Percentiles rank a stretch among this genome's conserved stretches.
Conservation (phyloP, 2,888 invertebrate species). For the Tachina grossa region DNA sequence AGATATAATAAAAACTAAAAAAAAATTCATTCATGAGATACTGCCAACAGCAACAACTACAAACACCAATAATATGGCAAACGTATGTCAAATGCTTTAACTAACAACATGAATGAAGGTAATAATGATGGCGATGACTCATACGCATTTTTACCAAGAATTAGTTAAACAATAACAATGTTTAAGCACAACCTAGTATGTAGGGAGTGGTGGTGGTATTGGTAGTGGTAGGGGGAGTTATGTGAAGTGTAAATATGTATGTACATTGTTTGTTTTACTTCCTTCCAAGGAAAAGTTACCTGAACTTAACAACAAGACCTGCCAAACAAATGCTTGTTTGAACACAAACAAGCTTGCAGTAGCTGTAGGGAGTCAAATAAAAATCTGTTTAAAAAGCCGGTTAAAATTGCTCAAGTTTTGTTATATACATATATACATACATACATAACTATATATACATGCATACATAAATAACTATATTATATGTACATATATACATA, state of each 20-base stretch:
- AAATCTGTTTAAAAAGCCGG: not conserved
- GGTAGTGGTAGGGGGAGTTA: not conserved
- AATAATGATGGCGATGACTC: slow-evolving; percentile 58
- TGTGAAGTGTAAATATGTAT: not conserved
- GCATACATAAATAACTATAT: too few relatives aligned
- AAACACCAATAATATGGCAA: slow-evolving; percentile 33
- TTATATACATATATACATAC: too few relatives aligned
- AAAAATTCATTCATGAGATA: slow-evolving; percentile 62
- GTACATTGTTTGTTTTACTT: slow-evolving; percentile 7
- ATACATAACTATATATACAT: too few relatives aligned
- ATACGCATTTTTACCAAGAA: slow-evolving; percentile 68
- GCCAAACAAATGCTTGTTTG: slow-evolving; percentile 28
- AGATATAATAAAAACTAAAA: not conserved
- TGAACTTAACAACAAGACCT: slow-evolving; percentile 20
- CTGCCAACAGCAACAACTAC: slow-evolving; percentile 30
- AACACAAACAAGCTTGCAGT: not conserved
- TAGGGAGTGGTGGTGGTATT: not conserved
- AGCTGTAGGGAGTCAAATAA: slow-evolving; percentile 10
- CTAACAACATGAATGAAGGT: slow-evolving; percentile 20
- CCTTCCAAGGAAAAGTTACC: slow-evolving; percentile 51
- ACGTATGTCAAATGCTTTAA: slow-evolving; percentile 48
- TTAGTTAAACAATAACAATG: slow-evolving; percentile 49
- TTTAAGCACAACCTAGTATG: slow-evolving; percentile 37
- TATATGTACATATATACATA: too few relatives aligned
- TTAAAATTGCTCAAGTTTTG: slow-evolving; percentile 38